Evolutionary conservation across 2,888 invertebrate genomes (phyloP).

Genomic region (Plutella xylostella): DNA sequence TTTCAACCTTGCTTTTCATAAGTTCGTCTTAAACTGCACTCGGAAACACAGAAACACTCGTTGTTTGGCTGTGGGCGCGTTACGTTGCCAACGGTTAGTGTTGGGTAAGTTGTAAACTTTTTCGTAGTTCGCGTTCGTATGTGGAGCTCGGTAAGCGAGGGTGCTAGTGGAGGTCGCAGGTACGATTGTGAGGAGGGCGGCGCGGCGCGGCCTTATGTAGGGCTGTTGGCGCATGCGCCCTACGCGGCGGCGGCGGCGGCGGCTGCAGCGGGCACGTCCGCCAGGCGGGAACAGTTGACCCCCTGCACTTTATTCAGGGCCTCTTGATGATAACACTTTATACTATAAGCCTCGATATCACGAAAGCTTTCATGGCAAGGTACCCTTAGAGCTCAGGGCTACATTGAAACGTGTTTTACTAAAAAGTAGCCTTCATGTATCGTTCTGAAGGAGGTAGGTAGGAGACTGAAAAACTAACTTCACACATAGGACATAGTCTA

Average conservation of each 20-base stretch:
- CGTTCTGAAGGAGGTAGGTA: too few species aligned
- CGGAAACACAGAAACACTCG: conserved; percentile 22
- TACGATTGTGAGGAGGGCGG: conserved; percentile 28
- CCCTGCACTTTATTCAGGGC: background rate
- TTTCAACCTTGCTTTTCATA: conserved; percentile 54
- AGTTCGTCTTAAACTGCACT: conserved; percentile 29
- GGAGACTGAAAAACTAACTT: too few species aligned
- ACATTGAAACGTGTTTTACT: too few species aligned
- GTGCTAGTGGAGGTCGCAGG: conserved; percentile 34
- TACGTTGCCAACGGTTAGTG: conserved; percentile 14
- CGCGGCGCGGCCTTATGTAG: conserved; percentile 32
- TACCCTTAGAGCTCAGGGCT: too few species aligned
- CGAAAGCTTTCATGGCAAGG: too few species aligned
- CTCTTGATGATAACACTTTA: too few species aligned
- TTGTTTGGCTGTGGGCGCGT: conserved; percentile 18
- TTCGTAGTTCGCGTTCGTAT: conserved; percentile 27
- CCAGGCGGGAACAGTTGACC: background rate
- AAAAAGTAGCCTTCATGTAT: too few species aligned
- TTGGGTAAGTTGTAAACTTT: conserved; percentile 42
- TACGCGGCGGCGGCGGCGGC: background rate
- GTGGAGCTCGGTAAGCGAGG: conserved; percentile 24
- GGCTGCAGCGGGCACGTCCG: background rate
- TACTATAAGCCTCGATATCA: too few species aligned
- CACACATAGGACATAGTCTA: too few species aligned
- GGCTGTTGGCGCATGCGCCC: conserved; percentile 39